A percentile compares a stretch with the other conserved stretches of the same genome.
Conservation (phyloP, 2,888 invertebrate genomes). For the Salticus scenicus region DNA sequence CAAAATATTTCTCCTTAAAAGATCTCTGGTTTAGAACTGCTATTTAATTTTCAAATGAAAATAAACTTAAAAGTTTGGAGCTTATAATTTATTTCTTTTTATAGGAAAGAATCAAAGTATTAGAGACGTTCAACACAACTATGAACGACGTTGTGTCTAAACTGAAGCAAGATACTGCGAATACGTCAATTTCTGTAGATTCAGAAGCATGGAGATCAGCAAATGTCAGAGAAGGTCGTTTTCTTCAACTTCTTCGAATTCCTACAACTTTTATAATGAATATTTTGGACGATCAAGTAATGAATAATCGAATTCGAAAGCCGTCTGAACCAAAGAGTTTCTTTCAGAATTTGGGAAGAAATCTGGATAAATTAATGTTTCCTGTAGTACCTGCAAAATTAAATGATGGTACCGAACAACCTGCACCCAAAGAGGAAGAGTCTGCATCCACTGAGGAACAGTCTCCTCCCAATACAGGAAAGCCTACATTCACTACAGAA, state of each 20-base stretch:
- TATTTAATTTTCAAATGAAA: no score
- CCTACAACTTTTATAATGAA: not conserved
- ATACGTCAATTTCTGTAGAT: not conserved
- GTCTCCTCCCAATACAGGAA: no score
- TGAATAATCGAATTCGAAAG: not conserved
- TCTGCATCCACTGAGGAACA: no score
- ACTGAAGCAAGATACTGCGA: not conserved
- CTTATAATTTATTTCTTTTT: no score
- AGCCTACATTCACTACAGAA: no score
- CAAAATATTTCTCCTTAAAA: no score
- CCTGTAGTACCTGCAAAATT: not conserved
- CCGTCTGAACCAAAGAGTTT: not conserved
- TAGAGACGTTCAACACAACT: slow-evolving; percentile 37
- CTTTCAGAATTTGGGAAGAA: not conserved
- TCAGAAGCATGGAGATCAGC: not conserved
- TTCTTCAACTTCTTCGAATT: not conserved
- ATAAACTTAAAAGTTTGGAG: no score
- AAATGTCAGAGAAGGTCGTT: not conserved
- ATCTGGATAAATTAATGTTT: not conserved
- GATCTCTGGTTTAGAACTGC: no score
- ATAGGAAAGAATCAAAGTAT: slow-evolving; percentile 28
- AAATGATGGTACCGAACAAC: no score
- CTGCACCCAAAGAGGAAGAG: no score
- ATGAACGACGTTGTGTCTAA: slow-evolving; percentile 23
- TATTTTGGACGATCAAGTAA: not conserved